Evolutionary conservation across 2,113 vertebrate genomes (phyloP).

Genomic region (Chlorodrepanis virens): DNA sequence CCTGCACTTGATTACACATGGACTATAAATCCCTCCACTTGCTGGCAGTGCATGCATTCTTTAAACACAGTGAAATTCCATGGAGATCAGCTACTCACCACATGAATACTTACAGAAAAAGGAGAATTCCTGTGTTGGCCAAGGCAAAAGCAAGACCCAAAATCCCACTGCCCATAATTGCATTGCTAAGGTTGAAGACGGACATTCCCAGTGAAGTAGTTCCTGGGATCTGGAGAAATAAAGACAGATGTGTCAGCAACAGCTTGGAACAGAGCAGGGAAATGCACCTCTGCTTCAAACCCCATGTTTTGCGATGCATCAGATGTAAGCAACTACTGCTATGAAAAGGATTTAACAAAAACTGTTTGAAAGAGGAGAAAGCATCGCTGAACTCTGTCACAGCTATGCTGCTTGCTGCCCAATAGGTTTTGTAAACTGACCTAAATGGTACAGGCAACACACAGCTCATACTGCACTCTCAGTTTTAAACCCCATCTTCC

Average conservation of each 20-base stretch:
- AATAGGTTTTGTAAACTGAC: neutral
- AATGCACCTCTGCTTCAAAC: neutral
- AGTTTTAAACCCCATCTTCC: neutral
- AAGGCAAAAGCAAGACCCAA: slow-evolving; percentile 79
- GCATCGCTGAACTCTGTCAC: accelerated
- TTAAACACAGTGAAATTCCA: slow-evolving; percentile 5
- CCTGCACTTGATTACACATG: neutral
- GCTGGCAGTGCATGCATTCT: neutral
- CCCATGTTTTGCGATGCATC: neutral
- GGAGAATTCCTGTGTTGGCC: slow-evolving; percentile 81
- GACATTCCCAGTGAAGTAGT: slow-evolving; percentile 79
- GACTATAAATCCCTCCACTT: neutral
- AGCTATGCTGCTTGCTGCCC: accelerated
- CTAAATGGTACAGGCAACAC: neutral
- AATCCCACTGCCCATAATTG: slow-evolving; percentile 83
- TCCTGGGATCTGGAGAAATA: slow-evolving; percentile 72
- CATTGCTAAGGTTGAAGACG: slow-evolving; percentile 82
- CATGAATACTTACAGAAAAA: slow-evolving; percentile 76
- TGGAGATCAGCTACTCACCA: neutral
- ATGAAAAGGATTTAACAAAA: neutral
- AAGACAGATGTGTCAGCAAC: neutral
- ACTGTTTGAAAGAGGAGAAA: neutral
- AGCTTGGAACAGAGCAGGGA: neutral
- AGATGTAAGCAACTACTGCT: neutral
- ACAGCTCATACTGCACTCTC: neutral